Evolutionary conservation across 2,797 vertebrate genomes (phyloP).

Genomic region (Podarcis siculus): DNA sequence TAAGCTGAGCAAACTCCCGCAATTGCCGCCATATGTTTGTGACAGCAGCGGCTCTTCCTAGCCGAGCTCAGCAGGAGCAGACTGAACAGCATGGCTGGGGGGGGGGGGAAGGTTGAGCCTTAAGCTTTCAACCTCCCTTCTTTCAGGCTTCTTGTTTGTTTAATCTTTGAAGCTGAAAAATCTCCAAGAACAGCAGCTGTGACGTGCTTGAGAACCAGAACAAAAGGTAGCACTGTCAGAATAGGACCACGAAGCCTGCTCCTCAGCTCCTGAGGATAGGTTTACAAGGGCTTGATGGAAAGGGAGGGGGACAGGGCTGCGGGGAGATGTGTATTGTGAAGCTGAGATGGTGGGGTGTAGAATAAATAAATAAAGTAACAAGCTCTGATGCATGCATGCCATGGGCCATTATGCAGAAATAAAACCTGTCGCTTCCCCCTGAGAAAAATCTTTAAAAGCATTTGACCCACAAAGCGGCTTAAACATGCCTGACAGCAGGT

Average conservation of each 20-base stretch:
- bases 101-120: background rate
- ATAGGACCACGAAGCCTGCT: background rate
- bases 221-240: slow-evolving; percentile 23
- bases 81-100: background rate
- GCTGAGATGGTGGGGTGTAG: background rate
- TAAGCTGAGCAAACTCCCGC: slow-evolving; percentile 12
- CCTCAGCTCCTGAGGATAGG: background rate
- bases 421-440: background rate
- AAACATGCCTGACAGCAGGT: background rate
- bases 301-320: background rate
- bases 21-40: slow-evolving; percentile 30
- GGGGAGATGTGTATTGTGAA: background rate
- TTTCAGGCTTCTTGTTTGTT: slow-evolving; percentile 26
- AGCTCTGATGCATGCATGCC: background rate
- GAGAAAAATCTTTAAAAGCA: background rate
- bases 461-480: background rate
- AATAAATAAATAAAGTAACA: background rate
- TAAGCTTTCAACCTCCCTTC: background rate
- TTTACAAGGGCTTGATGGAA: background rate
- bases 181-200: background rate
- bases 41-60: background rate
- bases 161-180: slow-evolving; percentile 28
- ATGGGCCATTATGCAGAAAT: background rate
- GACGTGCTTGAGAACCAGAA: slow-evolving; percentile 4
- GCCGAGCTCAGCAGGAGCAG: background rate